phyloP scores from a whole-genome alignment of 2,888 invertebrate genomes.

The Neoaliturus tenellus region DNA sequence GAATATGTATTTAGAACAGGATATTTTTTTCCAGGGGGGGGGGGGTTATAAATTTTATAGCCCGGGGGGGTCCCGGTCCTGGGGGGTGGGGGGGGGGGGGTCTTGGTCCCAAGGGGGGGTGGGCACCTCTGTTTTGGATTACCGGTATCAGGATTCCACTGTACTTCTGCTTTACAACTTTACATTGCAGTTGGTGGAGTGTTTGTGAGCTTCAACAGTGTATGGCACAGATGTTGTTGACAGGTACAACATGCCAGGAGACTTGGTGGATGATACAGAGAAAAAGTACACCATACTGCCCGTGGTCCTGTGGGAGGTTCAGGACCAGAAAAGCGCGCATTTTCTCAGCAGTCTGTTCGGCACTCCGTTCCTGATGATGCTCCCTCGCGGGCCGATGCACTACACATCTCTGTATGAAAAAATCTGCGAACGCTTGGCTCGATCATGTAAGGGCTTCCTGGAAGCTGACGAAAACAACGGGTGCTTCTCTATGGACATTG shows the following conservation, averaged over 20 bases:
- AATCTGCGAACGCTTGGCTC: background rate
- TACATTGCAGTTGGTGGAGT: too few relatives aligned
- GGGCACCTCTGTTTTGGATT: too few relatives aligned
- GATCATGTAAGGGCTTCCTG: background rate
- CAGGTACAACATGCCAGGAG: slow-evolving; percentile 26
- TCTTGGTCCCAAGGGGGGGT: too few relatives aligned
- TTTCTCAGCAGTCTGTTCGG: slow-evolving; percentile 59
- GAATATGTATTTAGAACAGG: too few relatives aligned
- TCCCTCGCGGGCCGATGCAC: slow-evolving; percentile 36
- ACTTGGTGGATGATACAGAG: background rate
- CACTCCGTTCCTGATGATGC: slow-evolving; percentile 58
- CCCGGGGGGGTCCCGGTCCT: too few relatives aligned
- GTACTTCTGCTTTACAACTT: too few relatives aligned
- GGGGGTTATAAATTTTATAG: too few relatives aligned
- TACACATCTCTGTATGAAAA: background rate
- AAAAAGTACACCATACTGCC: slow-evolving; percentile 51
- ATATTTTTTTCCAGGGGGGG: too few relatives aligned
- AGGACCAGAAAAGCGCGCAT: slow-evolving; percentile 50
- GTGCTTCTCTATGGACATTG: background rate
- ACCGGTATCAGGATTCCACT: too few relatives aligned
- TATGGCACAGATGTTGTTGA: background rate
- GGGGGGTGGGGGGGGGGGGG: too few relatives aligned
- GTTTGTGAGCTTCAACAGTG: background rate
- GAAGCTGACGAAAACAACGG: background rate
- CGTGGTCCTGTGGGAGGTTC: slow-evolving; percentile 60